A percentile compares a stretch with the other conserved stretches of the same genome.
Conservation (phyloP, 92 coral and sea anemone species). For the Nematostella vectensis region DNA sequence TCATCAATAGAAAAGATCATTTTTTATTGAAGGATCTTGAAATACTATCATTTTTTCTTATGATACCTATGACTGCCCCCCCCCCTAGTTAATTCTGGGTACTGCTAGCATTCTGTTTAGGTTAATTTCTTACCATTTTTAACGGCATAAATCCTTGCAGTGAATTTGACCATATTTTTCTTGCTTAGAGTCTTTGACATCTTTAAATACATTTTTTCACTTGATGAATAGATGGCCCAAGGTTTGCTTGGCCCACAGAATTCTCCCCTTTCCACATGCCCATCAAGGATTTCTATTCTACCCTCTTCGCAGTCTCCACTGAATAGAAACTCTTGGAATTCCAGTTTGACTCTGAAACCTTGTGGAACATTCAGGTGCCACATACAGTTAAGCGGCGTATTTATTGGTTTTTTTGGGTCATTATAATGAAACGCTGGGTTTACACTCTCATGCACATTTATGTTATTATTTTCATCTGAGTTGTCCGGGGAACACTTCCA, state of each 20-base stretch:
- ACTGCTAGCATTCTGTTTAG: too few relatives aligned
- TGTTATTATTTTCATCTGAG: conserved; percentile 12
- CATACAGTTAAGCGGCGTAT: conserved; percentile 4
- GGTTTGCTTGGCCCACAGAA: conserved; percentile 24
- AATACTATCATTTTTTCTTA: too few relatives aligned
- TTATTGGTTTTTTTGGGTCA: neutral
- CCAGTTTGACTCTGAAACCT: conserved; percentile 8
- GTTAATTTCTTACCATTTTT: conserved; percentile 21
- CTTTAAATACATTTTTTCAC: conserved; percentile 8
- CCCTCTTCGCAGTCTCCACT: conserved; percentile 7
- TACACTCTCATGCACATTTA: neutral
- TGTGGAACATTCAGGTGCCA: conserved; percentile 16
- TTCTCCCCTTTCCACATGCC: conserved; percentile 14
- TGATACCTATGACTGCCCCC: too few relatives aligned
- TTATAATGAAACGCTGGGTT: too few relatives aligned
- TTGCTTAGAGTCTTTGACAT: neutral
- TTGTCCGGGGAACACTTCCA: conserved; percentile 11
- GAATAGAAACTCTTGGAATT: conserved; percentile 8
- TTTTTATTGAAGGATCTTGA: too few relatives aligned
- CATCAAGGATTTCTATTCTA: conserved; percentile 14
- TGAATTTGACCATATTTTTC: conserved; percentile 1
- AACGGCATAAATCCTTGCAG: conserved; percentile 15
- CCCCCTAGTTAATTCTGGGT: too few relatives aligned
- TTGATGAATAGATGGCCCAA: conserved; percentile 17
- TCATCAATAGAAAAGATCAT: too few relatives aligned